These are phyloP conservation scores for Danio tinwini DNA, from an alignment of 2,797 vertebrate species.

Conservation along the genomic window DNA sequence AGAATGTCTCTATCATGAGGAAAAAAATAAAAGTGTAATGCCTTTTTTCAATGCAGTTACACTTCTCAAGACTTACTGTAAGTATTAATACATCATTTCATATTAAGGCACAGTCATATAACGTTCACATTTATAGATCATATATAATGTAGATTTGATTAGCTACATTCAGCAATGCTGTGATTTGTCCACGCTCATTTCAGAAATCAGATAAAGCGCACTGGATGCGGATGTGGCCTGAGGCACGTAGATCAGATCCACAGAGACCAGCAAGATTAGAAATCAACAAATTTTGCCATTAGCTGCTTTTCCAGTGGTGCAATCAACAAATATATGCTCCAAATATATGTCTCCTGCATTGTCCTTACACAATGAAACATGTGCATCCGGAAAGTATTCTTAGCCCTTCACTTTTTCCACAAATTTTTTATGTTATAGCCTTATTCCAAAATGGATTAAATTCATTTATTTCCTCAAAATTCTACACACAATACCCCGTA, in stretches of 20 bases:
- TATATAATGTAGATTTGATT: constrained; percentile 14
- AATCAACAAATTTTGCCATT: constrained; percentile 16
- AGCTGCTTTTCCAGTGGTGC: constrained; percentile 1
- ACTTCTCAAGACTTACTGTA: neutral
- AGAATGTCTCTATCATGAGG: constrained; percentile 2
- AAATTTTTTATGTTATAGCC: no score
- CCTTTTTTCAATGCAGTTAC: neutral
- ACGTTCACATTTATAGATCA: neutral
- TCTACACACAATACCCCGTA: no score
- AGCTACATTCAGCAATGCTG: neutral
- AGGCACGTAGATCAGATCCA: neutral
- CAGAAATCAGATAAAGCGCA: neutral
- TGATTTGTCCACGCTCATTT: neutral
- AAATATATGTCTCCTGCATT: neutral
- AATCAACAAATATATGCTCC: neutral
- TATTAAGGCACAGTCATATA: neutral
- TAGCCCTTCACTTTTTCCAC: no score
- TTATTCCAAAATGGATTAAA: no score
- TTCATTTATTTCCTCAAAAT: no score
- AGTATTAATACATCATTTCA: neutral
- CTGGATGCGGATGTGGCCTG: neutral
- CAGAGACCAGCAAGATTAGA: neutral
- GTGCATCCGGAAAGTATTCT: no score
- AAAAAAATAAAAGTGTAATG: neutral
- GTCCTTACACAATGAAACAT: neutral